Evolutionary conservation across 2,113 vertebrate genomes (phyloP).

Genomic region (Saimiri boliviensis): DNA sequence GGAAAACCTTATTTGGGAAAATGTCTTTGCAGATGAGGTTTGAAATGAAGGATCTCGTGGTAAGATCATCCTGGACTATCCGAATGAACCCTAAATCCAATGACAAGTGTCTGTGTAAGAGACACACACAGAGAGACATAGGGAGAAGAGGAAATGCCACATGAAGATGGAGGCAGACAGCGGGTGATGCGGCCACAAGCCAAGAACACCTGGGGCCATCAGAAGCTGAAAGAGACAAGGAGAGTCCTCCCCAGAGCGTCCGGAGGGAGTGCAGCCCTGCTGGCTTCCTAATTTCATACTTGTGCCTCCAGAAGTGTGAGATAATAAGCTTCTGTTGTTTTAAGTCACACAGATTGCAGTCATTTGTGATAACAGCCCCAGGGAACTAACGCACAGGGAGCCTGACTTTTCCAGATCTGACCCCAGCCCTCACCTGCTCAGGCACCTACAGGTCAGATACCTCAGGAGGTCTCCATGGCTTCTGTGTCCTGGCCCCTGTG

Average conservation of each 20-base stretch:
- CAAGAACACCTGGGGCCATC: neutral
- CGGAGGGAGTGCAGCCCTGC: neutral
- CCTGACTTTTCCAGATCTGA: neutral
- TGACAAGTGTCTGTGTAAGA: neutral
- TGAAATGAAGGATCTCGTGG: neutral
- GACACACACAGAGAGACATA: neutral
- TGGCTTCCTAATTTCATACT: neutral
- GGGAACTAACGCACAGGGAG: neutral
- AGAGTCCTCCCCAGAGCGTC: neutral
- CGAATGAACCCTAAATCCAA: neutral
- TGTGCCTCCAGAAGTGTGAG: neutral
- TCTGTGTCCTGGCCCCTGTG: neutral
- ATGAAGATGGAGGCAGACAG: neutral
- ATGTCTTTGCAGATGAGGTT: neutral
- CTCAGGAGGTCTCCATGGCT: rapidly evolving
- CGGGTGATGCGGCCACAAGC: neutral
- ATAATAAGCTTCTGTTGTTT: neutral
- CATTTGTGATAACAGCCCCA: neutral
- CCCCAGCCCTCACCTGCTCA: neutral
- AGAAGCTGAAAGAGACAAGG: neutral
- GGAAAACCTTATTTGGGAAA: too few species aligned
- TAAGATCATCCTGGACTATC: neutral
- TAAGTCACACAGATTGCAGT: neutral
- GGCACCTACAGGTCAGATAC: neutral
- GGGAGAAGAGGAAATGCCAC: neutral